A percentile compares a stretch with the other conserved stretches of the same genome.
Evolutionary conservation across 2,113 vertebrate species (phyloP).

Genomic region (Psittacus erithacus): DNA sequence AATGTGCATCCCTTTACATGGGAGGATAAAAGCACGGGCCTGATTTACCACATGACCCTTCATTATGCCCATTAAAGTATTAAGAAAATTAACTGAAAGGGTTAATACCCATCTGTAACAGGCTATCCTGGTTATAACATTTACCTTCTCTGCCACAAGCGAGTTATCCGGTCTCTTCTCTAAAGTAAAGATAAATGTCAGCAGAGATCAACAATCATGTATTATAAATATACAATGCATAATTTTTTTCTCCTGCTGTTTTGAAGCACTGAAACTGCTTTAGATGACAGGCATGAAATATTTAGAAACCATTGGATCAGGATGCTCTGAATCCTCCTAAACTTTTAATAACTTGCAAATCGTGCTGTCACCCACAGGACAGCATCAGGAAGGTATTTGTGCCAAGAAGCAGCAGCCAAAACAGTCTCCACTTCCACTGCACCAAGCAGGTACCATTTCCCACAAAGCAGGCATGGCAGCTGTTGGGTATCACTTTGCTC

Average conservation of each 20-base stretch:
- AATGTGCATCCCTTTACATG: fast-evolving
- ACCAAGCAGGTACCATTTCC: neutral
- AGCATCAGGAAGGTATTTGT: neutral
- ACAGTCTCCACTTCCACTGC: neutral
- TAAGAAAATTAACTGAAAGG: conserved; percentile 6
- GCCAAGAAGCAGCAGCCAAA: neutral
- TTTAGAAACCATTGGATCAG: conserved; percentile 16
- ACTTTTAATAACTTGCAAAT: conserved; percentile 46
- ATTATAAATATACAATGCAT: conserved; percentile 30
- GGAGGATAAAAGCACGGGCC: neutral
- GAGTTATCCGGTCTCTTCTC: neutral
- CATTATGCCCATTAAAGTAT: neutral
- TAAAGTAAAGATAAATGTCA: conserved; percentile 40
- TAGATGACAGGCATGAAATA: conserved; percentile 44
- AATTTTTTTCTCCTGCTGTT: conserved; percentile 24
- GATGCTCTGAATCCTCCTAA: conserved; percentile 26
- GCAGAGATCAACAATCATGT: conserved; percentile 40
- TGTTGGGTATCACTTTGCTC: neutral
- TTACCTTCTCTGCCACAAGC: neutral
- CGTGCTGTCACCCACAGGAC: neutral
- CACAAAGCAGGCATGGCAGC: neutral
- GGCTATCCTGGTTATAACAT: conserved; percentile 7
- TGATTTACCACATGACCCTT: neutral
- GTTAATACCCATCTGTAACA: neutral
- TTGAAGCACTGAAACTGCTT: conserved; percentile 27